phyloP scores from a whole-genome alignment of 2,113 vertebrate genomes.

The Hemichromis elongatus region DNA sequence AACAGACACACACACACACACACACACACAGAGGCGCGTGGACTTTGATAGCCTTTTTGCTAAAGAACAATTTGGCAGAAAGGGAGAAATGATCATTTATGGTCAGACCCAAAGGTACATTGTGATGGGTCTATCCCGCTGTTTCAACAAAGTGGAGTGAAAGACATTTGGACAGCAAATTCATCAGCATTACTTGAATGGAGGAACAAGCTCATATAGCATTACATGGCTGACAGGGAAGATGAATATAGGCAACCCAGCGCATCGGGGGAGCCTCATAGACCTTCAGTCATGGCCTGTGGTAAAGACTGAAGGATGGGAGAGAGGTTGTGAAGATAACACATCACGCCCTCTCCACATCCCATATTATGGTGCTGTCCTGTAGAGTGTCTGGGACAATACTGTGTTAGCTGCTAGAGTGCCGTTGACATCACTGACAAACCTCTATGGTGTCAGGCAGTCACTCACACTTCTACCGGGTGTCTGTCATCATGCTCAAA shows the following conservation, averaged over 20 bases:
- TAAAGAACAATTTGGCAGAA: constrained; percentile 53
- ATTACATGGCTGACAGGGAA: constrained; percentile 68
- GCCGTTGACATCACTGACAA: constrained; percentile 66
- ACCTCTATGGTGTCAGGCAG: constrained; percentile 61
- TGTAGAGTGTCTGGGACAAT: constrained; percentile 60
- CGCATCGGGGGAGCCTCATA: constrained; percentile 51
- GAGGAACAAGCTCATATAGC: constrained; percentile 66
- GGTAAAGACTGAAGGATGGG: constrained; percentile 63
- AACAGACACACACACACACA: neutral
- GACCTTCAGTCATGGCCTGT: constrained; percentile 45
- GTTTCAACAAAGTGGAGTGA: constrained; percentile 63
- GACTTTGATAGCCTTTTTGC: constrained; percentile 31
- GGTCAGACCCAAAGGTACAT: constrained; percentile 56
- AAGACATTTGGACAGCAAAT: constrained; percentile 70
- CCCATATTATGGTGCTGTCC: constrained; percentile 47
- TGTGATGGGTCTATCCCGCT: constrained; percentile 55
- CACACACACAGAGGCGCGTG: neutral
- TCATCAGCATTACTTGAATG: constrained; percentile 78
- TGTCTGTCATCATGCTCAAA: constrained; percentile 80
- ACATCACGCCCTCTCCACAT: constrained; percentile 50
- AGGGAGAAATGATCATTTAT: constrained; percentile 50
- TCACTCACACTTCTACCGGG: constrained; percentile 71
- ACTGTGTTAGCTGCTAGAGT: constrained; percentile 68
- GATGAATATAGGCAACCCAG: constrained; percentile 61
- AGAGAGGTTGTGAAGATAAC: constrained; percentile 61